These are phyloP conservation scores for Camptogramma bilineatum DNA, from an alignment of 2,888 invertebrate genomes.

Conservation along the genomic window DNA sequence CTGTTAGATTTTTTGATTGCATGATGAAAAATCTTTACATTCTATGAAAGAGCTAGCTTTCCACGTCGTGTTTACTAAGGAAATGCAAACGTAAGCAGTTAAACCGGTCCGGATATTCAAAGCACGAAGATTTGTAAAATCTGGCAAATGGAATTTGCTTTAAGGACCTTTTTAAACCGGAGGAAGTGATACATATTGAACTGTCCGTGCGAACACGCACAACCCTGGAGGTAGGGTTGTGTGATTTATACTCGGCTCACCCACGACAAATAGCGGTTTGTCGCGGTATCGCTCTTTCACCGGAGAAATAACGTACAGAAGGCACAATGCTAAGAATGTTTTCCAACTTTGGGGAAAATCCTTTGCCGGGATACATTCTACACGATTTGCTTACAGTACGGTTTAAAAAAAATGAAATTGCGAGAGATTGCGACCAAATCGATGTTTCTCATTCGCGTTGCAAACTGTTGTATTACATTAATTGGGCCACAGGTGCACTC, in stretches of 20 bases:
- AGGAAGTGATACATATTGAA: conserved; percentile 53
- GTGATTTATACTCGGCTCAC: conserved; percentile 76
- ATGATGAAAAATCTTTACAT: background rate
- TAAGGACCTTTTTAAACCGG: conserved; percentile 40
- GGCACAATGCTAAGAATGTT: conserved; percentile 58
- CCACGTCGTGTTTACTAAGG: conserved; percentile 4
- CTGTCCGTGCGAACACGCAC: conserved; percentile 49
- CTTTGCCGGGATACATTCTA: conserved; percentile 15
- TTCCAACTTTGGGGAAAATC: conserved; percentile 41
- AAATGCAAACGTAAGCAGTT: conserved; percentile 23
- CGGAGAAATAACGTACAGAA: conserved; percentile 72
- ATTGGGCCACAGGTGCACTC: conserved; percentile 40
- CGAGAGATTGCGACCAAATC: background rate
- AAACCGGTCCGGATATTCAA: conserved; percentile 26
- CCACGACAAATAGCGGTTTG: conserved; percentile 83
- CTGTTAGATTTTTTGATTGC: background rate
- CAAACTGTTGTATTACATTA: conserved; percentile 34
- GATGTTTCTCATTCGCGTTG: conserved; percentile 25
- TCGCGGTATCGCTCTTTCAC: conserved; percentile 77
- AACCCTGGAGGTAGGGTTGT: conserved; percentile 63
- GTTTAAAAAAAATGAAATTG: conserved; percentile 4
- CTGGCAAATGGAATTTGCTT: conserved; percentile 43
- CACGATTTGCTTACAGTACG: conserved; percentile 19
- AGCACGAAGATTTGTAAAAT: conserved; percentile 38
- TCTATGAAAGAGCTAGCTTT: background rate